phyloP scores from a whole-genome alignment of 1,140 invertebrate species.

The Trichoplusia ni region DNA sequence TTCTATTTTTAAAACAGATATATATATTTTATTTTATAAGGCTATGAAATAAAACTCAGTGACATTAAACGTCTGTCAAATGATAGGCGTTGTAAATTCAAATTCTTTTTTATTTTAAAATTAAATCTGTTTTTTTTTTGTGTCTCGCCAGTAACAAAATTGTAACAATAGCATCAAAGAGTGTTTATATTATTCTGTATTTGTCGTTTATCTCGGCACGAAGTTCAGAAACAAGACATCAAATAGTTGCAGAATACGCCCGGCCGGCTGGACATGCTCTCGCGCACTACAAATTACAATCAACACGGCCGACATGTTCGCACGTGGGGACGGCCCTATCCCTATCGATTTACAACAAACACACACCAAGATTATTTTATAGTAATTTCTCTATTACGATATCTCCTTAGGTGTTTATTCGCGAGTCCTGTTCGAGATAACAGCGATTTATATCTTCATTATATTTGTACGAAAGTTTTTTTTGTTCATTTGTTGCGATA shows the following conservation, averaged over 20 bases:
- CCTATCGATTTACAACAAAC: slow-evolving; percentile 71
- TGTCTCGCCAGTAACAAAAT: no score
- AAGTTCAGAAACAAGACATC: slow-evolving; percentile 13
- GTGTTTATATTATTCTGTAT: no score
- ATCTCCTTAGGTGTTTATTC: slow-evolving; percentile 32
- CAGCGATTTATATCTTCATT: slow-evolving; percentile 34
- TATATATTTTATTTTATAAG: no score
- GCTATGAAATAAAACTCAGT: no score
- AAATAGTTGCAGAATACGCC: slow-evolving; percentile 47
- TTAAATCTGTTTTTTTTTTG: no score
- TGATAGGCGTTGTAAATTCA: no score
- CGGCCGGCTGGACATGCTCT: slow-evolving; percentile 51
- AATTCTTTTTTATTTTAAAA: no score
- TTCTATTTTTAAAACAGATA: no score
- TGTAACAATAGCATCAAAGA: no score
- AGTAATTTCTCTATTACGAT: slow-evolving; percentile 78
- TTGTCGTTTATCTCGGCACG: slow-evolving; percentile 5
- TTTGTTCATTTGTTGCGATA: slow-evolving; percentile 10
- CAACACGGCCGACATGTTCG: slow-evolving; percentile 72
- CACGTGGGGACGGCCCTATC: slow-evolving; percentile 60
- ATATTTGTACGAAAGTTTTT: slow-evolving; percentile 8
- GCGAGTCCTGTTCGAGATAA: slow-evolving; percentile 24
- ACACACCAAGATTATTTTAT: slow-evolving; percentile 58
- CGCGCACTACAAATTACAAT: slow-evolving; percentile 79
- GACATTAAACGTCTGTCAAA: no score